Percentiles rank a stretch among this genome's conserved stretches.
These are phyloP conservation scores for Plebejus anna DNA, from an alignment of 2,888 invertebrate genomes.

Conservation along the genomic window DNA sequence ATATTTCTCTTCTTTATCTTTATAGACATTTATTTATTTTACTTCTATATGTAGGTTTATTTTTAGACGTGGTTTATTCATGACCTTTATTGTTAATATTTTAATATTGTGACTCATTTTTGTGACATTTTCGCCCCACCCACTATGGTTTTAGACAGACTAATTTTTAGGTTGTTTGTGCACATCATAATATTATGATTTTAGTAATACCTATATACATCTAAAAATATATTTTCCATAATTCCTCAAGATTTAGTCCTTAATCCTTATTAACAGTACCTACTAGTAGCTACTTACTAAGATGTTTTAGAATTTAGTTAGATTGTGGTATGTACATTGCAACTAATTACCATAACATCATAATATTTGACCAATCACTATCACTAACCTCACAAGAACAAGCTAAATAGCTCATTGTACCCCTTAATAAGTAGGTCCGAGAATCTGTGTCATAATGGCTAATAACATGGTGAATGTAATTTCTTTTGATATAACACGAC, in stretches of 20 bases:
- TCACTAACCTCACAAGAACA: not conserved
- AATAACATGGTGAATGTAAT: constrained; percentile 35
- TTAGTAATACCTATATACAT: too few relatives aligned
- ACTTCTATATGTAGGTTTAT: too few relatives aligned
- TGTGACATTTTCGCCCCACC: not conserved
- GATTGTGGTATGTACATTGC: not conserved
- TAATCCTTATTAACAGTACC: too few relatives aligned
- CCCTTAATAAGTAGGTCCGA: constrained; percentile 5
- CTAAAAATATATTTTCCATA: too few relatives aligned
- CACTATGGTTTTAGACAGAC: too few relatives aligned
- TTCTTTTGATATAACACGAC: constrained; percentile 17
- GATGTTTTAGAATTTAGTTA: not conserved
- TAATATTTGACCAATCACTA: not conserved
- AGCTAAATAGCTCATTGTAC: not conserved
- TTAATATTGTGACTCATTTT: not conserved
- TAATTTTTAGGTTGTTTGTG: not conserved
- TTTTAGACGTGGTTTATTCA: not conserved
- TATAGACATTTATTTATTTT: too few relatives aligned
- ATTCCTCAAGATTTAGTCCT: too few relatives aligned
- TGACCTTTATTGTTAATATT: not conserved
- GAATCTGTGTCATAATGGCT: constrained; percentile 12
- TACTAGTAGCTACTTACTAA: not conserved
- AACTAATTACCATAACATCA: not conserved
- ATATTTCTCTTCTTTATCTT: too few relatives aligned
- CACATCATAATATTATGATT: too few relatives aligned